phyloP scores from a whole-genome alignment of 37 sponge, comb jelly and placozoan species.

The Ianthella basta region DNA sequence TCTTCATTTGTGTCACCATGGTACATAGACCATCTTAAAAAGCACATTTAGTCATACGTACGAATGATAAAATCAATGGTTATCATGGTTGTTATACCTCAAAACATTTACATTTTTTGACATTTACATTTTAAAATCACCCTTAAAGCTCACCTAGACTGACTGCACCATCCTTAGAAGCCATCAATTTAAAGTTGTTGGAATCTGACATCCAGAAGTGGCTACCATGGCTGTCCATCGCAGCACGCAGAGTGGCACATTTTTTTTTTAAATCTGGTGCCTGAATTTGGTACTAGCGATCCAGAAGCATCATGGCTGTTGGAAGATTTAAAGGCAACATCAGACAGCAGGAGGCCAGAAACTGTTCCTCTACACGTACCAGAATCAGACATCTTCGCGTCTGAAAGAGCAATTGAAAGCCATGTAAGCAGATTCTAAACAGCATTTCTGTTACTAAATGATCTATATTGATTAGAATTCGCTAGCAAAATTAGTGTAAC shows the following conservation, averaged over 20 bases:
- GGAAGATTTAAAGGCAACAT: not conserved
- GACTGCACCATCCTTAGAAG: not conserved
- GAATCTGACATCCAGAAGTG: constrained; percentile 19
- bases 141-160: not conserved
- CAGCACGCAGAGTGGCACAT: constrained; percentile 23
- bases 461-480: too few relatives aligned
- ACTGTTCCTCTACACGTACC: too few relatives aligned
- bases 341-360: too few relatives aligned
- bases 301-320: not conserved
- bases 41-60: too few relatives aligned
- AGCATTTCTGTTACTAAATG: too few relatives aligned
- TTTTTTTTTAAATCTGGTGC: constrained; percentile 6
- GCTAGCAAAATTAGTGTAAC: too few relatives aligned
- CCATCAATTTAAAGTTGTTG: not conserved
- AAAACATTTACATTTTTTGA: too few relatives aligned
- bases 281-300: not conserved
- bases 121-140: not conserved
- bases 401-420: constrained; percentile 16
- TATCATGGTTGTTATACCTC: too few relatives aligned
- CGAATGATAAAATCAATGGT: too few relatives aligned
- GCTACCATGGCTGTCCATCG: constrained; percentile 1
- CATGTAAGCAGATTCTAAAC: not conserved
- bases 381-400: constrained; percentile 20
- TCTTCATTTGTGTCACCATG: too few relatives aligned
- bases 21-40: too few relatives aligned